Evolutionary conservation across 2,888 invertebrate genomes (phyloP).

Genomic region (Protophormia terraenovae): DNA sequence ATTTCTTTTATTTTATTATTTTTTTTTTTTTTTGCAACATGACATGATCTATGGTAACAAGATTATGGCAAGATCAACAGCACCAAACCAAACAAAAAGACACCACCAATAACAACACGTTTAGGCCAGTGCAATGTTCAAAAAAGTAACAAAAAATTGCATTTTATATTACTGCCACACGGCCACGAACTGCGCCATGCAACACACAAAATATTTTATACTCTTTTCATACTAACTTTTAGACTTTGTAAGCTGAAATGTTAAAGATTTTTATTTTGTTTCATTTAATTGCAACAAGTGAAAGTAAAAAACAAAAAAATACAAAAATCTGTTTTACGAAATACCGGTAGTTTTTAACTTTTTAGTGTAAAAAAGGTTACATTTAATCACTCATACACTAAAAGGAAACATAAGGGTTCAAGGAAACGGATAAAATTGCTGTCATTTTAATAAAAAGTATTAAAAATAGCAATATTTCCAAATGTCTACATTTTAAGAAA

Average conservation of each 20-base stretch:
- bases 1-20: not conserved
- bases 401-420: too few relatives aligned
- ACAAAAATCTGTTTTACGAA: constrained; percentile 34
- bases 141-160: too few relatives aligned
- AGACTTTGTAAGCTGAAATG: constrained; percentile 8
- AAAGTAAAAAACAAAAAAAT: constrained; percentile 53
- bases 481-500: too few relatives aligned
- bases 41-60: constrained; percentile 62
- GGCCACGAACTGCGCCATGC: constrained; percentile 24
- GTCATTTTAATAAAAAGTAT: too few relatives aligned
- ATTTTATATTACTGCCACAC: not conserved
- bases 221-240: not conserved
- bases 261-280: constrained; percentile 50
- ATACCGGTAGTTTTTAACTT: constrained; percentile 60
- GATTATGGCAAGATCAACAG: constrained; percentile 51
- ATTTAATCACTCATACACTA: too few relatives aligned
- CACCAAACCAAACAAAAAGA: constrained; percentile 21
- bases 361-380: constrained; percentile 31
- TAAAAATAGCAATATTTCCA: too few relatives aligned
- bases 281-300: constrained; percentile 66
- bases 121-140: constrained; percentile 33
- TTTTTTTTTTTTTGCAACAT: constrained; percentile 36
- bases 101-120: not conserved
- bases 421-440: too few relatives aligned
- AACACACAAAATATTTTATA: constrained; percentile 33